A percentile compares a stretch with the other conserved stretches of the same genome.
These are phyloP conservation scores for Merluccius polli DNA, from an alignment of 2,797 vertebrate genomes.

Conservation along the genomic window DNA sequence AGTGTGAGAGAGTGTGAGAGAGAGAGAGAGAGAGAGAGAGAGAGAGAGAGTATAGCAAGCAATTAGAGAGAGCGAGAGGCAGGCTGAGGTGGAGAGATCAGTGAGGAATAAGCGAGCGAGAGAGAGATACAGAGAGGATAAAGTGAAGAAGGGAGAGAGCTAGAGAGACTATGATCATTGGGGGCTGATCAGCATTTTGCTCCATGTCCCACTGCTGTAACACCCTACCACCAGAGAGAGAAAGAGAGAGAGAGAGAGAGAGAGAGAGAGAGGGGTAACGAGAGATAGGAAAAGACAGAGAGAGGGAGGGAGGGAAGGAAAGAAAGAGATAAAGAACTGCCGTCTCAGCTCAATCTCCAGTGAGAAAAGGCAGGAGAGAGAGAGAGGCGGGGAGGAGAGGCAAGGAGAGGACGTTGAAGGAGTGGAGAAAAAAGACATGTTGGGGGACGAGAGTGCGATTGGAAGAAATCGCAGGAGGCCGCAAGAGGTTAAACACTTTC, in stretches of 20 bases:
- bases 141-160: slow-evolving; percentile 16
- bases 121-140: neutral
- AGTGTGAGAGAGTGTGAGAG: slow-evolving; percentile 11
- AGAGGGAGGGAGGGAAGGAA: slow-evolving; percentile 8
- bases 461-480: neutral
- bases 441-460: neutral
- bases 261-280: slow-evolving; percentile 14
- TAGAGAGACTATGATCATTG: neutral
- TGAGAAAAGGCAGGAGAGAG: neutral
- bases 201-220: slow-evolving; percentile 71
- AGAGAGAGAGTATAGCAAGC: too few relatives aligned
- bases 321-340: neutral
- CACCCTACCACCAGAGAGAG: slow-evolving; percentile 30
- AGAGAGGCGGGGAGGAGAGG: too few relatives aligned
- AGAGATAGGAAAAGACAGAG: slow-evolving; percentile 23
- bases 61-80: too few relatives aligned
- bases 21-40: neutral
- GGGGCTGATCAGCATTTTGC: slow-evolving; percentile 71
- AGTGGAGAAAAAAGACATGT: neutral
- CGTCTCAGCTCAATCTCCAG: neutral
- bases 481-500: too few relatives aligned
- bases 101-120: neutral
- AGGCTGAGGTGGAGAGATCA: neutral
- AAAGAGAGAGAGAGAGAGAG: slow-evolving; percentile 25
- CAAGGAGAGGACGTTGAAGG: too few relatives aligned